These are phyloP conservation scores for Nycticebus coucang DNA, from an alignment of 2,113 vertebrate genomes.

Conservation along the genomic window DNA sequence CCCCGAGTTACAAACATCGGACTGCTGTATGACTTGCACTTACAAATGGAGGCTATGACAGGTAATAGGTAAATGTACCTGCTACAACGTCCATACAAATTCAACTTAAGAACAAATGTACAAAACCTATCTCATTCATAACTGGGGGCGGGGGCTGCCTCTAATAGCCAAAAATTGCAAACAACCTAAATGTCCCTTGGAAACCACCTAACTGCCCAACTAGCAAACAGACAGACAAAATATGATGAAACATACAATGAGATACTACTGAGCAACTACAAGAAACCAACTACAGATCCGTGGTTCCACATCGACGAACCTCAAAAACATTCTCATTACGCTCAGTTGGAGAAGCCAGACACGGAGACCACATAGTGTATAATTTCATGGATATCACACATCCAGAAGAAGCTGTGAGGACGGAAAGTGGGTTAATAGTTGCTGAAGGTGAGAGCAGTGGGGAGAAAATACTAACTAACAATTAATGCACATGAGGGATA, in stretches of 20 bases:
- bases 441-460: neutral
- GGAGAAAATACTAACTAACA: neutral
- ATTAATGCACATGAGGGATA: neutral
- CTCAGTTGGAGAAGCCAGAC: neutral
- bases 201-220: neutral
- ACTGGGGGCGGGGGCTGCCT: too few relatives aligned
- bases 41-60: too few relatives aligned
- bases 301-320: neutral
- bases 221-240: neutral
- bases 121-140: too few relatives aligned
- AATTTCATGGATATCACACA: neutral
- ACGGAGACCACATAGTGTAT: neutral
- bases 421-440: neutral
- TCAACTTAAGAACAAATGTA: too few relatives aligned
- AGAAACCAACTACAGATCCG: neutral
- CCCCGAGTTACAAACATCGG: too few relatives aligned
- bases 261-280: neutral
- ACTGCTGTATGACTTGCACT: too few relatives aligned
- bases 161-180: conserved; percentile 38
- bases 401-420: neutral
- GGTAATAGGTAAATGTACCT: too few relatives aligned
- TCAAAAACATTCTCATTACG: neutral
- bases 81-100: too few relatives aligned
- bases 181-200: neutral
- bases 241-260: neutral